Base-by-base conservation (phyloP, 2,797 vertebrate genomes). In the Thripadectes ignobilis region DNA sequence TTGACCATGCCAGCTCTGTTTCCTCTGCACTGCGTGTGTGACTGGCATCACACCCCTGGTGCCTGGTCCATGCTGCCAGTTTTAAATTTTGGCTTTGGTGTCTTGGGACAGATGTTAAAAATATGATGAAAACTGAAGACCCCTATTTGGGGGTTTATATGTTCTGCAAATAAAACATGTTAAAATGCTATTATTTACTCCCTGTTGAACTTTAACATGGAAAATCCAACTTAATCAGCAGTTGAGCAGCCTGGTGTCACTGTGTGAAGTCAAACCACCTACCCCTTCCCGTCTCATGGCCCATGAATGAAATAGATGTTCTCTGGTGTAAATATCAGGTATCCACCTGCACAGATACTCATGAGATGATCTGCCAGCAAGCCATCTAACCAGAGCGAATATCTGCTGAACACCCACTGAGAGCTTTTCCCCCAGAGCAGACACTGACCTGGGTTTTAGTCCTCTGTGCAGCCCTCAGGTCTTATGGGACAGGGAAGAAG, bases 321-420 rank as follows among this genome's bases (percentile, higher is more conserved):
- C 58, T 81, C 34, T 46, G 21, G 24, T 6, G 1, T 48, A 90
- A 79, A 27, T 62, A 73, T 38, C 46, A 34, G 32, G 13, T 79
- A 20, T 54, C 32, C 12, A 7, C 36, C 59, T 69, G 30, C 39
- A 78, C 0, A 4, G 15, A n/a, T 8, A 68, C 20, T 30, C 21
- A 59, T 7, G 23, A 74, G 10, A 13, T 83, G 15, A 45, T 52
- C n/a, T 63, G 74, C 34, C 66, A 90, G 24, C 6, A 46, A 39
- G 34, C 0, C 0, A 62, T 34, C 7, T 9, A 11, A 67, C 54
- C 16, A 29, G 24, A 12, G 6, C 14, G 29, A 45, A 10, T 59
- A 32, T 63, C 26, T 63, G 21, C 58, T 79, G 51, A 78, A 43
- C 43, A 12, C 9, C 14, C 27, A 23, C 26, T 6, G n/a, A 17